phyloP scores from a whole-genome alignment of 2,888 invertebrate genomes.

The Amphimallon solstitiale region DNA sequence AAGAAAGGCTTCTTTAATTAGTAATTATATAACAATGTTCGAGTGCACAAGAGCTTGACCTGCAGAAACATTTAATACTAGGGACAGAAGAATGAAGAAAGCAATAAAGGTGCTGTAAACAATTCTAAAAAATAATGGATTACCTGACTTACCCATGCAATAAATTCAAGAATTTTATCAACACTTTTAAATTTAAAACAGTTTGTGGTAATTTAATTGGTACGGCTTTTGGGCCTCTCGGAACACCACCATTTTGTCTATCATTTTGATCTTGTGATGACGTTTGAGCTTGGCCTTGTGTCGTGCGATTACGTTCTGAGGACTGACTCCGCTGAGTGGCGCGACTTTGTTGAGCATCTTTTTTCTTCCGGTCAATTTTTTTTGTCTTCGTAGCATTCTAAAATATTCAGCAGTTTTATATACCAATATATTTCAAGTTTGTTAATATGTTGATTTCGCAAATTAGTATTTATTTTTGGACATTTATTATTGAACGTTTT shows the following conservation, averaged over 20 bases:
- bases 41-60: no score
- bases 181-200: slow-evolving; percentile 63
- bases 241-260: slow-evolving; percentile 13
- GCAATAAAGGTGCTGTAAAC: neutral
- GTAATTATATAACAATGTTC: no score
- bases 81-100: no score
- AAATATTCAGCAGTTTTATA: slow-evolving; percentile 8
- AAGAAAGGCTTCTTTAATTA: no score
- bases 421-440: no score
- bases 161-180: slow-evolving; percentile 62
- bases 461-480: no score
- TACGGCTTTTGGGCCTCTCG: slow-evolving; percentile 38
- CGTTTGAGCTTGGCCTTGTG: slow-evolving; percentile 50
- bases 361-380: slow-evolving; percentile 61
- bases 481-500: no score
- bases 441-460: no score
- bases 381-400: slow-evolving; percentile 57
- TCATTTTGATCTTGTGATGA: slow-evolving; percentile 24
- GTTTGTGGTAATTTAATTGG: slow-evolving; percentile 62
- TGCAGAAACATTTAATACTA: no score
- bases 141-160: slow-evolving; percentile 62
- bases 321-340: neutral
- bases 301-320: slow-evolving; percentile 31
- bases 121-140: no score
- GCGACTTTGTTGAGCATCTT: slow-evolving; percentile 54